Conservation (phyloP, 2,113 vertebrate species). For the Chauna torquata region DNA sequence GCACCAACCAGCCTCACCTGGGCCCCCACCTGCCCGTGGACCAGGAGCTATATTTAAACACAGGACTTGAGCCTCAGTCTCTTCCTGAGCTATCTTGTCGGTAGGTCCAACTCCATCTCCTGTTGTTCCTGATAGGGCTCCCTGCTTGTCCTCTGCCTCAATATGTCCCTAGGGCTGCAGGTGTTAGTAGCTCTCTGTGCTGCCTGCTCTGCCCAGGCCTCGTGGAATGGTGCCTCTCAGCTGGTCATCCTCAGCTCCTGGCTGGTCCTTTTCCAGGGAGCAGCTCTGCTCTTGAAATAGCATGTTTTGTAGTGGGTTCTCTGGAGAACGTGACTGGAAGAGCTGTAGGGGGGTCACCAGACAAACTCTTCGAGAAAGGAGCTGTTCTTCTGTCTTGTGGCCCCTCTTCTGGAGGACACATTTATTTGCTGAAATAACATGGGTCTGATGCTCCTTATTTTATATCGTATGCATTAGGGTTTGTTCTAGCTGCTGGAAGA, state of each 20-base stretch:
- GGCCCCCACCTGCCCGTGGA: neutral
- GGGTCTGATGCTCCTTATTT: neutral
- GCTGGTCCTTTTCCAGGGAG: neutral
- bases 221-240: neutral
- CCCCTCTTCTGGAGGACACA: neutral
- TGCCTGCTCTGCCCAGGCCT: neutral
- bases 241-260: neutral
- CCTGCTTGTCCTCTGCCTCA: neutral
- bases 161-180: neutral
- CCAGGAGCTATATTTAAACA: neutral
- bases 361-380: neutral
- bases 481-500: neutral
- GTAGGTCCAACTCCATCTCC: fast-evolving
- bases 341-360: neutral
- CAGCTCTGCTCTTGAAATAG: neutral
- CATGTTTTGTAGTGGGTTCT: neutral
- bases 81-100: neutral
- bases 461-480: neutral
- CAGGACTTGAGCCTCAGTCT: fast-evolving
- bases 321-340: neutral
- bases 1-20: neutral
- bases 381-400: neutral
- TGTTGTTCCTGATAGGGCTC: neutral
- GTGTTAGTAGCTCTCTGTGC: neutral
- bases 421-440: neutral